Evolutionary conservation across 2,888 invertebrate genomes (phyloP), one percentile per base, ranked within the genome.

Genomic region (Congeria kusceri): DNA sequence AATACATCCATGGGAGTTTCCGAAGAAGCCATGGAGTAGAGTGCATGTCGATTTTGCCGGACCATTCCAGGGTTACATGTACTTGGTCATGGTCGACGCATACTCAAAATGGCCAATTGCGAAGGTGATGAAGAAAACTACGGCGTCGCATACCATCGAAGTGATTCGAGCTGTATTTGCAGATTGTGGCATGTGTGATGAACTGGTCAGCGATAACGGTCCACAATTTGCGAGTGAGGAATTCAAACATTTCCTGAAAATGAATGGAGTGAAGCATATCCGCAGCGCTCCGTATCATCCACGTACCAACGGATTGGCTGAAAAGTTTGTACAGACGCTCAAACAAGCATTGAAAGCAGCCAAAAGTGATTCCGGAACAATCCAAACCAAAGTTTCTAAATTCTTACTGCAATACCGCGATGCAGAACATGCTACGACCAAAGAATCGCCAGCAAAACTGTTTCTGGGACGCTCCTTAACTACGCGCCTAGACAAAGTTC

Each of bases 101-200:
- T 89, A 88, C 78, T 93, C 93, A 0, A 94, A 94, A 76, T 94
- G 93, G 93, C 88, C 91, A 1, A 93, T 94, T 83, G 89, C 92
- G 0, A 63, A 83, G 1, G 28, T 61, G n/a, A 84, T 87, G 69
- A 25, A 53, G 4, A 61, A 68, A 23, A 83, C 81, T 11, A 75
- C 62, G 7, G 44, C 80, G n/a, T 53, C 56, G 13, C 59, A 69
- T n/a, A 82, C 80, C 4, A 70, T 86, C 32, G 72, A 82, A 65
- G 65, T 66, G n/a, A 47, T 80, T 58, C 57, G 80, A 47, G 57
- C 68, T 29, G 77, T 82, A 28, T 86, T 86, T 27, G 78, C 83
- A 3, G 23, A 77, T 28, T 39, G 74, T 67, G 83, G 85, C 11
- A n/a, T n/a, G n/a, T n/a, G n/a, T n/a, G n/a, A n/a, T n/a, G n/a